phyloP scores from a whole-genome alignment of 2,113 vertebrate species.

The Oryzias celebensis region DNA sequence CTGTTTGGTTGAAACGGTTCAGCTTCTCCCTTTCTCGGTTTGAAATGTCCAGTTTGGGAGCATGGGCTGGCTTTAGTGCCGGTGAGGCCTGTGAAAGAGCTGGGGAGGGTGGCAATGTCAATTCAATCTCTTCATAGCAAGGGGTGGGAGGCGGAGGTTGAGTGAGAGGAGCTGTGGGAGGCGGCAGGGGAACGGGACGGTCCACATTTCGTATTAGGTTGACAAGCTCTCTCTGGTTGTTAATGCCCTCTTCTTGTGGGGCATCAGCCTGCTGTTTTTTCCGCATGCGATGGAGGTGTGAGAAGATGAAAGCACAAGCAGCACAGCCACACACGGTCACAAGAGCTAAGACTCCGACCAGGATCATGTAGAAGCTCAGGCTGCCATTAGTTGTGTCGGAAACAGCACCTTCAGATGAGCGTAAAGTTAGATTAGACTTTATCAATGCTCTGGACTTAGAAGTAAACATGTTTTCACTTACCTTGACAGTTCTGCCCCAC shows the following conservation, averaged over 20 bases:
- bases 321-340: conserved; percentile 65
- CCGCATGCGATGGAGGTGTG: conserved; percentile 70
- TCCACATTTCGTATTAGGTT: conserved; percentile 81
- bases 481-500: conserved; percentile 77
- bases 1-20: conserved; percentile 75
- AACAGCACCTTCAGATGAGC: conserved; percentile 54
- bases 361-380: conserved; percentile 74
- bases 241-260: conserved; percentile 72
- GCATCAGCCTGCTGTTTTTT: conserved; percentile 69
- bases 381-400: conserved; percentile 49
- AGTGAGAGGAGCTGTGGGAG: conserved; percentile 19
- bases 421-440: conserved; percentile 3
- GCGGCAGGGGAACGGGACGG: conserved; percentile 47
- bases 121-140: conserved; percentile 79
- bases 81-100: conserved; percentile 68
- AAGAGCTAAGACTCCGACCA: conserved; percentile 69
- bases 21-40: conserved; percentile 80
- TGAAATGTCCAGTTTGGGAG: conserved; percentile 78
- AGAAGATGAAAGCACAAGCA: conserved; percentile 67
- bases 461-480: conserved; percentile 20
- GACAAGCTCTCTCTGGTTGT: conserved; percentile 81
- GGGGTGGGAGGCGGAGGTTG: conserved; percentile 37
- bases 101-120: conserved; percentile 72
- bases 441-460: neutral
- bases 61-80: conserved; percentile 67